Conservation (phyloP, 2,888 invertebrate genomes). For the Ethmia dodecea region DNA sequence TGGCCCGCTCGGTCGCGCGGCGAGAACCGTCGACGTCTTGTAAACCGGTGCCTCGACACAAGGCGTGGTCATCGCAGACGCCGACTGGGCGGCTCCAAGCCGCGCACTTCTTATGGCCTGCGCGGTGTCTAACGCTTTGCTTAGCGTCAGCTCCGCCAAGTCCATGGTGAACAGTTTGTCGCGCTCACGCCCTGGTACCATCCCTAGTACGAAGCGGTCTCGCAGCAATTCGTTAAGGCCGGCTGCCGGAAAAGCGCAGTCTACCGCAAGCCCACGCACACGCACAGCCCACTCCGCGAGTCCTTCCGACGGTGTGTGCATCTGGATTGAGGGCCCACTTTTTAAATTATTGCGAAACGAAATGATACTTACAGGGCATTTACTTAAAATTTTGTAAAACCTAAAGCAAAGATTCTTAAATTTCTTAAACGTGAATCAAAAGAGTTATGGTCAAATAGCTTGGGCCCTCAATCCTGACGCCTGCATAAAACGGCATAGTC, state of each 20-base stretch:
- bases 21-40: neutral
- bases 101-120: constrained; percentile 12
- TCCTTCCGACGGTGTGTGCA: constrained; percentile 3
- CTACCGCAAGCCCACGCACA: constrained; percentile 4
- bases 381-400: no score
- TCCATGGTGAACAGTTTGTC: constrained; percentile 22
- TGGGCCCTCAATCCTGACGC: no score
- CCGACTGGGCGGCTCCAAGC: neutral
- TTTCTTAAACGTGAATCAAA: no score
- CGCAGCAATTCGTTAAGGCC: constrained; percentile 16
- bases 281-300: constrained; percentile 10
- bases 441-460: no score
- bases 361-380: no score
- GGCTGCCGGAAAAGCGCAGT: constrained; percentile 4
- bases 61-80: neutral
- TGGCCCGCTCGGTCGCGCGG: neutral
- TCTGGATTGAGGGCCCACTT: no score
- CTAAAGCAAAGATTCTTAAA: no score
- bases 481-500: no score
- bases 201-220: constrained; percentile 23
- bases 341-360: no score
- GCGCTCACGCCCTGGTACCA: constrained; percentile 19
- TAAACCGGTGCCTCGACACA: neutral
- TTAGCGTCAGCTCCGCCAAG: constrained; percentile 15
- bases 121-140: constrained; percentile 20